Conservation (phyloP, 1,140 invertebrate genomes). For the Aphidius gifuensis region DNA sequence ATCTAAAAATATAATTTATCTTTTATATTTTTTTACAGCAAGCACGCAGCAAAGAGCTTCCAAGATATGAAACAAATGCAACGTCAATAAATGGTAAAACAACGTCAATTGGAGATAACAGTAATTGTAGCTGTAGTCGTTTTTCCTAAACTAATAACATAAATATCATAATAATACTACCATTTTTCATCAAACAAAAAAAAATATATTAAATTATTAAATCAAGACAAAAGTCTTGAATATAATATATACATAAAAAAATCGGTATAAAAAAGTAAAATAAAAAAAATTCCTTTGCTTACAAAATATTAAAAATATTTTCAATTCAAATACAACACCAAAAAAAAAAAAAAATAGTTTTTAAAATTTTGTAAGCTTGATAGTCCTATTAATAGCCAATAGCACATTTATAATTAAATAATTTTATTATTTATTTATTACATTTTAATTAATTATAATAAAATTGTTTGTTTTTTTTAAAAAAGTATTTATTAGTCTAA, state of each 20-base stretch:
- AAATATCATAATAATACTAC: background rate
- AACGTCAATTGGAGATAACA: slow-evolving; percentile 64
- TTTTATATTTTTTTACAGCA: slow-evolving; percentile 58
- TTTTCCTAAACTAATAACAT: slow-evolving; percentile 40
- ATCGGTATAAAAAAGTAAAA: too few species aligned
- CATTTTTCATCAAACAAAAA: background rate
- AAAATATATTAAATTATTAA: slow-evolving; percentile 4
- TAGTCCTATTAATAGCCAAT: too few species aligned
- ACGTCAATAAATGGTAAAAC: slow-evolving; percentile 71
- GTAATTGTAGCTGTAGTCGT: slow-evolving; percentile 61
- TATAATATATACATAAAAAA: too few species aligned
- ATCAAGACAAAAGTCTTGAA: background rate
- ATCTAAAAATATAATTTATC: slow-evolving; percentile 6
- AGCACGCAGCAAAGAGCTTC: slow-evolving; percentile 73
- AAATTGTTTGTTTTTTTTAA: too few species aligned
- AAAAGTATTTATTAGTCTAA: background rate
- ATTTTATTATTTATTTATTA: too few species aligned
- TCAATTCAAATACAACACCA: too few species aligned
- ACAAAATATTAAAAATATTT: too few species aligned
- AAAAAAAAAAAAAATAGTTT: too few species aligned
- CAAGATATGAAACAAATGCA: slow-evolving; percentile 68
- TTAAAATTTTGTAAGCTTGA: too few species aligned
- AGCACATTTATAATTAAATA: too few species aligned
- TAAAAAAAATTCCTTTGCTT: too few species aligned
- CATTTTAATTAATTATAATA: too few species aligned